Conservation (phyloP, 2,888 invertebrate species). For the Perizoma flavofasciatum region DNA sequence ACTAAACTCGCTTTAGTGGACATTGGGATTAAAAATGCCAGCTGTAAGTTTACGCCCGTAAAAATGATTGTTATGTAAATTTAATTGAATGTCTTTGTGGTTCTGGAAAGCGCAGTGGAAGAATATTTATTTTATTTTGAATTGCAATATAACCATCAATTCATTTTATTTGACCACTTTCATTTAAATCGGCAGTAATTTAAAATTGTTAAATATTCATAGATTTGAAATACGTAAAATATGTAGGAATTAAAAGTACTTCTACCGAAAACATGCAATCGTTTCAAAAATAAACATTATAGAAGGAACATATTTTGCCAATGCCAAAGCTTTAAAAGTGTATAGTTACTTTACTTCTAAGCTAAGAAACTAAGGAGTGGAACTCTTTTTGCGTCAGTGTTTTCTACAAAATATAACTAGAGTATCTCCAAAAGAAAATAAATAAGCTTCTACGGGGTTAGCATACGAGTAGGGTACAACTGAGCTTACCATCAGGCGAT, state of each 20-base stretch:
- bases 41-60: constrained; percentile 39
- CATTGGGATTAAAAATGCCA: constrained; percentile 38
- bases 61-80: constrained; percentile 40
- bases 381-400: too few species aligned
- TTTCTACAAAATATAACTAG: too few species aligned
- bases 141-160: constrained; percentile 32
- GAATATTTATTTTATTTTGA: constrained; percentile 21
- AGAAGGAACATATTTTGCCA: too few species aligned
- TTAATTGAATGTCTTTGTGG: constrained; percentile 33
- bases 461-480: too few species aligned
- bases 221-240: constrained; percentile 8
- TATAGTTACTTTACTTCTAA: too few species aligned
- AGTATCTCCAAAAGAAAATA: too few species aligned
- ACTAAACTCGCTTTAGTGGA: constrained; percentile 11
- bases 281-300: not conserved
- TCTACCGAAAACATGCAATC: not conserved
- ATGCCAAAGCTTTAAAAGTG: too few species aligned
- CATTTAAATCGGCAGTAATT: constrained; percentile 18
- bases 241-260: constrained; percentile 11
- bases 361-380: too few species aligned
- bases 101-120: constrained; percentile 15
- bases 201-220: constrained; percentile 15
- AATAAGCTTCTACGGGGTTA: too few species aligned
- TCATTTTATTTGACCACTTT: constrained; percentile 29
- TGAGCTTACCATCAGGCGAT: too few species aligned